Conservation (phyloP, 2,113 vertebrate genomes). For the Sapajus apella region DNA sequence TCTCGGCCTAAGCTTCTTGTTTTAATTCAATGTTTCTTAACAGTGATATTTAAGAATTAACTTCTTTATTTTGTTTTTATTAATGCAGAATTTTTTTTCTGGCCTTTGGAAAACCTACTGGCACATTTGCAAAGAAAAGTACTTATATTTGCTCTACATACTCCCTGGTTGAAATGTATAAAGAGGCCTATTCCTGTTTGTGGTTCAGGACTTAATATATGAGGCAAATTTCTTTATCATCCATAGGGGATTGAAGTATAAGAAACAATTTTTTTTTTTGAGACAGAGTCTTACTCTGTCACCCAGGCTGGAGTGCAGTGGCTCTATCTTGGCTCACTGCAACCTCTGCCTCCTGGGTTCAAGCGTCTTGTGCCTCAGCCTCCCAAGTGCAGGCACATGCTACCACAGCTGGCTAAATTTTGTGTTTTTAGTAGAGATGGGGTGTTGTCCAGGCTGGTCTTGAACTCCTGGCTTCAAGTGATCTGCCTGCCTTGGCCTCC, state of each 20-base stretch:
- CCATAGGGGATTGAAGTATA: slow-evolving; percentile 23
- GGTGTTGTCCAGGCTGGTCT: too few species aligned
- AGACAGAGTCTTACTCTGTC: too few species aligned
- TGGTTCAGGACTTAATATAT: not conserved
- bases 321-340: too few species aligned
- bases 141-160: not conserved
- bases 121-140: not conserved
- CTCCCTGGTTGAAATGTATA: not conserved
- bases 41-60: not conserved
- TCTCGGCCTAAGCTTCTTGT: not conserved
- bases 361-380: too few species aligned
- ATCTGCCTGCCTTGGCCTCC: too few species aligned
- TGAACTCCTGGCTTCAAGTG: too few species aligned
- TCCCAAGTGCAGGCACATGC: too few species aligned
- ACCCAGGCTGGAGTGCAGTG: too few species aligned
- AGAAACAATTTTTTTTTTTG: not conserved
- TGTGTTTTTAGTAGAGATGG: too few species aligned
- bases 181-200: not conserved
- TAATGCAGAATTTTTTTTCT: not conserved
- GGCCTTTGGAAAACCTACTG: not conserved
- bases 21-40: slow-evolving; percentile 36
- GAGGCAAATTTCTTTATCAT: slow-evolving; percentile 35
- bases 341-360: too few species aligned
- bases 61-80: slow-evolving; percentile 35
- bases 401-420: too few species aligned